Evolutionary conservation across 2,113 vertebrate species (phyloP), one percentile per base, ranked within the genome.

Genomic region (Sorex fumeus): DNA sequence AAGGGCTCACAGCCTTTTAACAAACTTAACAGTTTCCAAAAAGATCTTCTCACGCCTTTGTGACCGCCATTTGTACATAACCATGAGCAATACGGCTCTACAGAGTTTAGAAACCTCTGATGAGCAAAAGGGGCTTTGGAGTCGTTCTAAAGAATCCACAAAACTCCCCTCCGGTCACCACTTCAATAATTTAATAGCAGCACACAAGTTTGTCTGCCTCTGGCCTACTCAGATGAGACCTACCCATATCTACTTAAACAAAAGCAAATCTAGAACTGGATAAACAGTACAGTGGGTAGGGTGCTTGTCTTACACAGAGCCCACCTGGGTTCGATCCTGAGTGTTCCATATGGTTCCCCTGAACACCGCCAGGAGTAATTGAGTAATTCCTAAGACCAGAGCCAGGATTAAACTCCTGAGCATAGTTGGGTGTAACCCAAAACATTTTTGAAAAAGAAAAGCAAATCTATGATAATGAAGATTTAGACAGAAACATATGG

Each of bases 21-120:
- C n/a, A n/a, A n/a, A n/a, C n/a, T 62, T 81, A 90, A n/a, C n/a
- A 76, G 74, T 84, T 88, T 93, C 62, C 62, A 71, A 74, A 62
- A 83, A 92, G 23, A 3, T 34, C 9, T 62, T 83, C 66, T 43
- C 2, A 6, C 30, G 21, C 21, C 23, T 50, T 71, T n/a, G 40
- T 70, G 23, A 4, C 60, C 28, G 72, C 45, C 40, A 40, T 36
- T 30, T 32, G 28, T 60, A 79, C 57, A 69, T 32, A 43, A 43
- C 69, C 60, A 70, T 18, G 36, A 64, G 77, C 13, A 57, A 1
- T 13, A 81, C 36, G 60, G 76, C 32, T 62, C 27, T 36, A 36
- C 16, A 74, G n/a, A 34, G 77, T 27, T 66, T 70, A 74, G 43
- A 89, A 53, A 64, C 36, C 60, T 23, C 2, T 62, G 21, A 88